Percentiles rank a stretch among this genome's conserved stretches.
Conservation (phyloP, 2,797 vertebrate genomes). For the Eulemur rubriventer region DNA sequence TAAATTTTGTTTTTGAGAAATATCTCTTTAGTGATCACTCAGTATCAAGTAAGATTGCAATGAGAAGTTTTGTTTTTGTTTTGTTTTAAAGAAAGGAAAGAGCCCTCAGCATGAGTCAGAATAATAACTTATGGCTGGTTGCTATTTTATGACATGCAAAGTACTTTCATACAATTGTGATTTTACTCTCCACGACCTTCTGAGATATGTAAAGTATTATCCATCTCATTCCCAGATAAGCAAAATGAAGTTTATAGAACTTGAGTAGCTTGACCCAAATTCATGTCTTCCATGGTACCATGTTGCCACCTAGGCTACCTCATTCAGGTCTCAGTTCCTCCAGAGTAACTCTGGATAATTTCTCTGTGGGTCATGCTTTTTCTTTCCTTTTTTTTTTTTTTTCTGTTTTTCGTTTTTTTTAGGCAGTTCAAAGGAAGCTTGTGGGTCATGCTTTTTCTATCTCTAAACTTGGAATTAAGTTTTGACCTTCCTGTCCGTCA, state of each 20-base stretch:
- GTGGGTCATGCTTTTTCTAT: not conserved
- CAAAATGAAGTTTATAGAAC: not conserved
- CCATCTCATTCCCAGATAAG: not conserved
- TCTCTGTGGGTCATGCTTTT: not conserved
- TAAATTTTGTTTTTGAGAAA: not conserved
- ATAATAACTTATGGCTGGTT: not conserved
- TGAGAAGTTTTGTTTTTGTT: not conserved
- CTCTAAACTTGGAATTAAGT: not conserved
- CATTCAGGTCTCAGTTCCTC: not conserved
- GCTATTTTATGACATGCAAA: not conserved
- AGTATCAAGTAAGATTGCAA: not conserved
- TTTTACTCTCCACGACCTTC: not conserved
- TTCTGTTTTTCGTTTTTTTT: too few species aligned
- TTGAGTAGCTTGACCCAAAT: not conserved
- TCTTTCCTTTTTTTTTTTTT: too few species aligned
- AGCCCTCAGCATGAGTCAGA: not conserved
- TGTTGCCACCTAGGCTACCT: not conserved
- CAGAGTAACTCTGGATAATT: not conserved
- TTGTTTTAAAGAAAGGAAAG: not conserved
- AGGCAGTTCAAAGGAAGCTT: not conserved
- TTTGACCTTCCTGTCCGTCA: not conserved
- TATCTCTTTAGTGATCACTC: not conserved
- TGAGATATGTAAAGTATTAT: not conserved
- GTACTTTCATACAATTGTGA: not conserved
- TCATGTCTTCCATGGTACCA: not conserved